phyloP scores from a whole-genome alignment of 2,113 vertebrate genomes.

The Tragulus kanchil region DNA sequence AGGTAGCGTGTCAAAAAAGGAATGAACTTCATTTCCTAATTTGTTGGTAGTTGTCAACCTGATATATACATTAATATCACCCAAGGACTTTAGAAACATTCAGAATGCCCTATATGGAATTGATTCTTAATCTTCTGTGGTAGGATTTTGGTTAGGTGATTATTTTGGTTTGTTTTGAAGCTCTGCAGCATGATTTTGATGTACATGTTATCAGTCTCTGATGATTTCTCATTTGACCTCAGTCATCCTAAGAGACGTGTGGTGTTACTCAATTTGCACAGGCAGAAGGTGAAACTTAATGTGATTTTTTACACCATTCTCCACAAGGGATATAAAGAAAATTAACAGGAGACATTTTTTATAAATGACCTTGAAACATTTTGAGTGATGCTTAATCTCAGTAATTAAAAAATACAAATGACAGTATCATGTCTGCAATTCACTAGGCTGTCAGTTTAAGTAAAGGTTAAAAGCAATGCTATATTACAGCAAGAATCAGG shows the following conservation, averaged over 20 bases:
- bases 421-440: not conserved
- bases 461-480: not conserved
- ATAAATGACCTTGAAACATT: not conserved
- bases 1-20: not conserved
- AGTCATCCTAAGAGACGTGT: not conserved
- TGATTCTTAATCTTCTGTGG: not conserved
- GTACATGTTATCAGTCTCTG: not conserved
- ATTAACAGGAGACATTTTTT: not conserved
- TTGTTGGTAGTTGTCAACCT: not conserved
- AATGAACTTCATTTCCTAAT: not conserved
- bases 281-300: conserved; percentile 10
- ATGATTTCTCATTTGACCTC: conserved; percentile 32
- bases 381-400: not conserved
- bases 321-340: not conserved
- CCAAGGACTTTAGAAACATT: not conserved
- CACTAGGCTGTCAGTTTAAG: not conserved
- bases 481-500: not conserved
- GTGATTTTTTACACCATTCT: conserved; percentile 11
- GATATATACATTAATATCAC: not conserved
- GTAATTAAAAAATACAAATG: conserved; percentile 40
- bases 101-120: not conserved
- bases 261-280: not conserved
- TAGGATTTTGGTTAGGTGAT: not conserved
- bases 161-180: conserved; percentile 19
- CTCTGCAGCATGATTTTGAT: conserved; percentile 7